phyloP scores from a whole-genome alignment of 2,888 invertebrate species.

The Palloptera scutellata region DNA sequence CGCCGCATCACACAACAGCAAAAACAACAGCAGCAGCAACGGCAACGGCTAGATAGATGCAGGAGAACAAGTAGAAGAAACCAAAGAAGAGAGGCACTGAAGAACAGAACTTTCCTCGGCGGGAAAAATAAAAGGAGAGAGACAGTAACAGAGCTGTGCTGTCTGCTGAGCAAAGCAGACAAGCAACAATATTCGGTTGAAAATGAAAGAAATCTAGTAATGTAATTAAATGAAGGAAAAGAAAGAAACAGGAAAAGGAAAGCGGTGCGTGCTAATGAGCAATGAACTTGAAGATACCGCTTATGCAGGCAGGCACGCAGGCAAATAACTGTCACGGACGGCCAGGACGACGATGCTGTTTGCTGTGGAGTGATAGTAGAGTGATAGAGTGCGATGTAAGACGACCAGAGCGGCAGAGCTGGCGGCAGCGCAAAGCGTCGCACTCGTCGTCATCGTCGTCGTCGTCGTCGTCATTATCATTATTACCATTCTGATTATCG shows the following conservation, averaged over 20 bases:
- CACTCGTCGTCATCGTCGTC: background rate
- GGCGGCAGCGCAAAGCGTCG: background rate
- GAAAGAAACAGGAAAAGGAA: slow-evolving; percentile 9
- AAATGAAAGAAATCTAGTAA: background rate
- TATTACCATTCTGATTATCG: no score
- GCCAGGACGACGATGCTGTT: background rate
- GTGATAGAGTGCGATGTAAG: background rate
- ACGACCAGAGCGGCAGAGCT: background rate
- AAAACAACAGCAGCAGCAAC: slow-evolving; percentile 4
- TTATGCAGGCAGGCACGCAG: slow-evolving; percentile 1
- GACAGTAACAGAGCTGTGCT: no score
- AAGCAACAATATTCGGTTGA: no score
- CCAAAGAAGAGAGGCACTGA: no score
- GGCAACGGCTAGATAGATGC: background rate
- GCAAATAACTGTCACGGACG: background rate
- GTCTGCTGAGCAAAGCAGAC: no score
- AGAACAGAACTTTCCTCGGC: no score
- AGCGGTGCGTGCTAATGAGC: slow-evolving; percentile 40
- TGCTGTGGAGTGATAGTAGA: background rate
- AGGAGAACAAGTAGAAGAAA: no score
- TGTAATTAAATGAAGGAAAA: slow-evolving; percentile 4
- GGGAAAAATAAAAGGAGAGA: no score
- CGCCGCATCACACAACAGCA: background rate
- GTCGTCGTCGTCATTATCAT: no score
- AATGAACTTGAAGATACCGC: slow-evolving; percentile 30